A percentile compares a stretch with the other conserved stretches of the same genome.
phyloP scores from a whole-genome alignment of 2,888 invertebrate species.

The Tholera decimalis region DNA sequence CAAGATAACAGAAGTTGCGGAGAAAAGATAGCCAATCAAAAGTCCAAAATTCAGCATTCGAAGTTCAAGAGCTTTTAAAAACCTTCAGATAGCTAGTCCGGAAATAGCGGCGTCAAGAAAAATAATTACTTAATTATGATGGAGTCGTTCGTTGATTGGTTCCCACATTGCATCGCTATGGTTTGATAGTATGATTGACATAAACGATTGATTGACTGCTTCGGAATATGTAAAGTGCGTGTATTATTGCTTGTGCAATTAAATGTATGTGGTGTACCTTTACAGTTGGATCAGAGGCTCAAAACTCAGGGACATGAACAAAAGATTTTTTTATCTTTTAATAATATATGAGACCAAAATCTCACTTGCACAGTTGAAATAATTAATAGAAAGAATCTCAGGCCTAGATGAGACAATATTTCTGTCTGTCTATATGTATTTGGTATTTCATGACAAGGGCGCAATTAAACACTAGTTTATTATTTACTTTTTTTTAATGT shows the following conservation, averaged over 20 bases:
- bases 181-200: slow-evolving; percentile 56
- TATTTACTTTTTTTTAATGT: too few relatives aligned
- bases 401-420: too few relatives aligned
- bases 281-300: slow-evolving; percentile 11
- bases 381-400: too few relatives aligned
- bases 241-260: slow-evolving; percentile 35
- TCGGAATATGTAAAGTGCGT: slow-evolving; percentile 28
- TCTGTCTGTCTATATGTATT: too few relatives aligned
- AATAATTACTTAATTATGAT: slow-evolving; percentile 7
- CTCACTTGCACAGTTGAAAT: too few relatives aligned
- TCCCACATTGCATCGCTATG: slow-evolving; percentile 44
- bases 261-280: slow-evolving; percentile 14
- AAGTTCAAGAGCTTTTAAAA: neutral
- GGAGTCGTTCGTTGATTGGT: slow-evolving; percentile 32
- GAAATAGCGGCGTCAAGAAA: neutral
- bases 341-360: too few relatives aligned
- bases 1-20: too few relatives aligned
- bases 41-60: neutral
- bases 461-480: too few relatives aligned
- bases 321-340: neutral
- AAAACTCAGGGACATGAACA: neutral
- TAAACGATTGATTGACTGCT: slow-evolving; percentile 42
- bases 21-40: too few relatives aligned
- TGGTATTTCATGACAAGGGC: too few relatives aligned
- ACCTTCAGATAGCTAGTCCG: neutral